Evolutionary conservation across 2,797 vertebrate species (phyloP), one percentile per base, ranked within the genome.

Genomic region (Aplochiton taeniatus): DNA sequence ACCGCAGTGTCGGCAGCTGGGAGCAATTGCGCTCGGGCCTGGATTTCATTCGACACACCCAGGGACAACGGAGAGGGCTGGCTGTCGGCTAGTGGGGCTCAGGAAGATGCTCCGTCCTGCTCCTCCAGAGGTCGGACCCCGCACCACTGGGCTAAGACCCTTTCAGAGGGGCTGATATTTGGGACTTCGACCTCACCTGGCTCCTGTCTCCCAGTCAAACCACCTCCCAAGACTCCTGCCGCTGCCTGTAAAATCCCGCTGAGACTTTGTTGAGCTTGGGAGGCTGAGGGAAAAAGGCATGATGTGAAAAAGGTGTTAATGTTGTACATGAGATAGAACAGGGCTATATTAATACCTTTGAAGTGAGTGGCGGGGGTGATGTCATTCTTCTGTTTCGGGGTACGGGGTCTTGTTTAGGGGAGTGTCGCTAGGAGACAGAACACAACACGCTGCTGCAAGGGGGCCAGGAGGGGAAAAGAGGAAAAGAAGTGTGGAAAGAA

Each of bases 381-480:
- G 85, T 88, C 82, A 88, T 72, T 63, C 19, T 18, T 62, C 44
- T 9, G 42, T 64, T 79, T 73, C 6, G 55, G 31, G 69, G 70
- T 57, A 77, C 43, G 51, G n/a, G n/a, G n/a, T 58, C 14, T 16
- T 85, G 81, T 87, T 85, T 79, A 75, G 67, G 65, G 12, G 1
- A 61, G 64, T 69, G 87, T 90, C 54, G 78, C 87, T 84, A 85
- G 78, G 87, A 86, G 68, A 88, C 87, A 20, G 61, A 68, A 74
- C 73, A 82, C 62, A 83, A 86, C 82, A 83, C 60, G 19, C 50
- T 61, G 57, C n/a, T 48, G 41, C 64, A 50, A 20, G 1, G 46
- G 43, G 20, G 17, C 59, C 19, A 18, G 48, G 4, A 42, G 45
- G 1, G 43, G 8, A 16, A 11, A 31, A 11, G 55, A 4, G 54